phyloP scores from a whole-genome alignment of 2,113 vertebrate species.

The Bungarus multicinctus region DNA sequence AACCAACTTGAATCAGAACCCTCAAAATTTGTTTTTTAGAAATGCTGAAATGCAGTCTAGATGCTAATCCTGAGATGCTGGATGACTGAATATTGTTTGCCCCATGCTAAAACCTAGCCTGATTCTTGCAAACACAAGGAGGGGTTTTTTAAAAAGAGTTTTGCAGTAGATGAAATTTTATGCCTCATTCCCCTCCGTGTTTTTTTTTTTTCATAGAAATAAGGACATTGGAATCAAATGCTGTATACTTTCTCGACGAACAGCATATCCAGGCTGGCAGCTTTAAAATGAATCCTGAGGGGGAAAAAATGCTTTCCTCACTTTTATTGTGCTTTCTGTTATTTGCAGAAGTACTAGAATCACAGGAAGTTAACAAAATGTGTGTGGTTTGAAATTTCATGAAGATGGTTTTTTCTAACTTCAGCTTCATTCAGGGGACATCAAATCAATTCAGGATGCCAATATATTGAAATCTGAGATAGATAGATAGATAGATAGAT shows the following conservation, averaged over 20 bases:
- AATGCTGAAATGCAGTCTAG: neutral
- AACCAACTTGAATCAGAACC: neutral
- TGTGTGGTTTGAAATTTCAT: too few relatives aligned
- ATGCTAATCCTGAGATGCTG: neutral
- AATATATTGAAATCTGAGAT: too few relatives aligned
- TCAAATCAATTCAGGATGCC: too few relatives aligned
- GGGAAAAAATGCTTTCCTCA: neutral
- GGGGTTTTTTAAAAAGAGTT: neutral
- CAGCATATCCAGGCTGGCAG: too few relatives aligned
- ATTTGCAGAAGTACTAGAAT: neutral
- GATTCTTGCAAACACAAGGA: neutral
- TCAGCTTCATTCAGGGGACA: too few relatives aligned
- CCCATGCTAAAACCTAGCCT: neutral
- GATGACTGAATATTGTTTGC: neutral
- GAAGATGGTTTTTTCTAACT: too few relatives aligned
- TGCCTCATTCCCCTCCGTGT: neutral
- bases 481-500: too few relatives aligned
- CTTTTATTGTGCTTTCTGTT: neutral
- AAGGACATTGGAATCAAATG: neutral
- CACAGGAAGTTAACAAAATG: neutral
- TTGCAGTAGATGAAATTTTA: neutral
- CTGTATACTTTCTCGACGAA: too few relatives aligned
- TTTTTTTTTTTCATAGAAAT: neutral
- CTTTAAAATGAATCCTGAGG: neutral
- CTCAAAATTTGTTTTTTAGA: neutral